Conservation (phyloP, 2,888 invertebrate species). For the Chaetogeoica ovagalla region DNA sequence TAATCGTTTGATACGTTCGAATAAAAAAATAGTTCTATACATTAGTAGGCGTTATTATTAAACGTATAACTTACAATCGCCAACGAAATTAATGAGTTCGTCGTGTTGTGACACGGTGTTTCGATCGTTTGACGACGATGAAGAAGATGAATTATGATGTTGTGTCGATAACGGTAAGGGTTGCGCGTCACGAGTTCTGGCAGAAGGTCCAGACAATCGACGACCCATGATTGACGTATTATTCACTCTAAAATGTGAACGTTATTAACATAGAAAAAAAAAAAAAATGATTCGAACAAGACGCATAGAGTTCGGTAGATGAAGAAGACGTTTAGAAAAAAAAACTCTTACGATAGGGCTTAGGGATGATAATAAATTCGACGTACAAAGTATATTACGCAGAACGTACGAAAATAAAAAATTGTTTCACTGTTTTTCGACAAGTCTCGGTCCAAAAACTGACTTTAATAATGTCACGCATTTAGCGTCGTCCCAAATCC, state of each 20-base stretch:
- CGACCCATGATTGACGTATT: slow-evolving; percentile 35
- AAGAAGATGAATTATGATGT: slow-evolving; percentile 42
- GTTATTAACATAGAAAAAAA: not conserved
- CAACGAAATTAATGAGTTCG: slow-evolving; percentile 47
- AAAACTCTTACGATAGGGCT: too few species aligned
- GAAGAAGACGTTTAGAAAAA: too few species aligned
- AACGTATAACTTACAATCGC: slow-evolving; percentile 47
- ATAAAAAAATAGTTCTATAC: not conserved
- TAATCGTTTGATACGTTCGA: too few species aligned
- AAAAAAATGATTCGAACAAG: not conserved
- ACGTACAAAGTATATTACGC: too few species aligned
- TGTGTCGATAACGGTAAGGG: slow-evolving; percentile 16
- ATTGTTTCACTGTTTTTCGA: not conserved
- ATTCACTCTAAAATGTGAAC: slow-evolving; percentile 25
- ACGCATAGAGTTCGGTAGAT: too few species aligned
- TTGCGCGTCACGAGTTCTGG: slow-evolving; percentile 48
- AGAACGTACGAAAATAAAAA: not conserved
- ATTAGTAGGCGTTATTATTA: not conserved
- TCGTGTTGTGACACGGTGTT: slow-evolving; percentile 43
- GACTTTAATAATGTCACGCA: not conserved
- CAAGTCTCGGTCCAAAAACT: not conserved
- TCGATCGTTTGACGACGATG: slow-evolving; percentile 12
- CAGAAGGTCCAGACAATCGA: slow-evolving; percentile 32
- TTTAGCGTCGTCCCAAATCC: not conserved
- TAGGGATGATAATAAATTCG: too few species aligned